Evolutionary conservation across 2,113 vertebrate genomes (phyloP).

Genomic region (Morone chrysops): DNA sequence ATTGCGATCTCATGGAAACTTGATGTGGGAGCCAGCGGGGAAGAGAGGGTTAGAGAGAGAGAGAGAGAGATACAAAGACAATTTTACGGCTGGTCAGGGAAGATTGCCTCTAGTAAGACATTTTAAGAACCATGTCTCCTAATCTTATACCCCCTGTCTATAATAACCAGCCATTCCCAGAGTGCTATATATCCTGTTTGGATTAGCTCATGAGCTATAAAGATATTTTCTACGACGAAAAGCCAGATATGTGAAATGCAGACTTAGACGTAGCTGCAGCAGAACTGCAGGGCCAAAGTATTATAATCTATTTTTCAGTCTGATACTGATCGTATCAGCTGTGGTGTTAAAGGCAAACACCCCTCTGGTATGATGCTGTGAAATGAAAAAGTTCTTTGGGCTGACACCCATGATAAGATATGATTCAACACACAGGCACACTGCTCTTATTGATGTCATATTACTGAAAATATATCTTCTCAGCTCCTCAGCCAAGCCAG

Average conservation of each 20-base stretch:
- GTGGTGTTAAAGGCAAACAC: conserved; percentile 27
- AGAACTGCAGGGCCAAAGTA: background rate
- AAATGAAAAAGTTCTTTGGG: conserved; percentile 40
- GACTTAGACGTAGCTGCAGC: conserved; percentile 3
- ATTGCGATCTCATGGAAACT: conserved; percentile 66
- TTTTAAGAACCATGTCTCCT: conserved; percentile 63
- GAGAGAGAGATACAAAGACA: conserved; percentile 39
- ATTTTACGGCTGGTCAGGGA: conserved; percentile 61
- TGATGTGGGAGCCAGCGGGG: conserved; percentile 39
- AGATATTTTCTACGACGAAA: conserved; percentile 19
- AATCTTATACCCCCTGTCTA: conserved; percentile 42
- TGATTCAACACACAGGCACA: conserved; percentile 54
- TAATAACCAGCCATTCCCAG: conserved; percentile 33
- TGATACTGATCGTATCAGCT: conserved; percentile 29
- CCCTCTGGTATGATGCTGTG: conserved; percentile 30
- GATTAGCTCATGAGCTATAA: conserved; percentile 36
- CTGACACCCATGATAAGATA: conserved; percentile 53
- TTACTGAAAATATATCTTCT: conserved; percentile 72
- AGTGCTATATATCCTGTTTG: conserved; percentile 20
- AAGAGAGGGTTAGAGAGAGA: conserved; percentile 29
- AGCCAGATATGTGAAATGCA: conserved; percentile 34
- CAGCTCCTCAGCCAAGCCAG: conserved; percentile 36
- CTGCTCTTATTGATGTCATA: conserved; percentile 68
- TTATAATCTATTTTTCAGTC: conserved; percentile 2
- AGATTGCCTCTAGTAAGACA: conserved; percentile 40